Base-by-base conservation (phyloP, 2,113 vertebrate genomes). In the Gorsachius goisagi region DNA sequence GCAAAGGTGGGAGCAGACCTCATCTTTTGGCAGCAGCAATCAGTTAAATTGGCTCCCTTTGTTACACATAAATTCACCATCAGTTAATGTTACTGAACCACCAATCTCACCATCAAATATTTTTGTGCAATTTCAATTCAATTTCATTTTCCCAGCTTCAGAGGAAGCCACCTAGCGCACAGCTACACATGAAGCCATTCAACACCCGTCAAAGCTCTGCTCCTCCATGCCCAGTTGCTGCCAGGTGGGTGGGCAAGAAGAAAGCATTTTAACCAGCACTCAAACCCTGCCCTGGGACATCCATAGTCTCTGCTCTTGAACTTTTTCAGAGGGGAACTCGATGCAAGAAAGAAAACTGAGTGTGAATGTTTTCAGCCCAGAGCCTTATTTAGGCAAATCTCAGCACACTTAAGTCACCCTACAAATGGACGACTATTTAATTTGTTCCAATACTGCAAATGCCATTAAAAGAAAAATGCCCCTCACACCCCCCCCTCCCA, bases 151-250 rank as follows among this genome's bases (percentile, higher is more conserved):
- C 55, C 33, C 59, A 37, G 26, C 47, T 76, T 60, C 39, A 89
- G 80, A 76, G 39, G 23, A 76, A 55, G 45, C 27, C 32, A 32
- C 32, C 27, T 11, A 14, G 19, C 1, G 4, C 14, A 12, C 16
- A 78, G 45, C 28, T 22, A 35, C 1, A 0, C 5, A 1, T 1
- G 0, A 45, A 86, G 53, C 66, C 0, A 0, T 27, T 26, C 45
- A 33, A 27, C 35, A 26, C 9, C 26, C 20, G 5, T 14, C 9
- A 30, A 66, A 85, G 41, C 32, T 9, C 47, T 62, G 59, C 35
- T 89, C 41, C 9, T 11, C 60, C 7, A 2, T 7, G 16, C 37
- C 60, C n/a, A 32, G 44, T 8, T 7, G 2, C 55, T 78, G 44
- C 44, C 50, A 32, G 35, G 15, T 6, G 6, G 30, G 22, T 5